Percentiles rank a stretch among this genome's conserved stretches.
Conservation (phyloP, 2,797 vertebrate genomes). For the Enteromius afrohamiltoni region DNA sequence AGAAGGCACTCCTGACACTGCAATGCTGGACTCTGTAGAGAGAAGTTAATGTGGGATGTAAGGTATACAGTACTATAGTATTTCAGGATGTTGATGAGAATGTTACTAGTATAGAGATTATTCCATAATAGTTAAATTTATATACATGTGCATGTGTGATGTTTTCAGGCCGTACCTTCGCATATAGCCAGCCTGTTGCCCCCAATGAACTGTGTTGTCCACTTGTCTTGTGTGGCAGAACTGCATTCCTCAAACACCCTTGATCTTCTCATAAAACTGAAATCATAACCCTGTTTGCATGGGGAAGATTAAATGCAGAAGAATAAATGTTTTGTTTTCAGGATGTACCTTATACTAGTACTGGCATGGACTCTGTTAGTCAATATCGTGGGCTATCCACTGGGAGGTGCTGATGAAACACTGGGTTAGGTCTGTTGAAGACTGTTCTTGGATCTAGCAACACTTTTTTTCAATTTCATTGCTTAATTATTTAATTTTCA, state of each 20-base stretch:
- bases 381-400: slow-evolving; percentile 15
- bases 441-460: background rate
- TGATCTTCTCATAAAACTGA: slow-evolving; percentile 72
- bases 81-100: background rate
- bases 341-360: background rate
- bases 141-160: background rate
- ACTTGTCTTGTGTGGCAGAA: slow-evolving; percentile 60
- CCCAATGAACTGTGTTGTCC: slow-evolving; percentile 72
- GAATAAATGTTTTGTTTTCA: background rate
- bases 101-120: background rate
- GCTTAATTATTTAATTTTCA: background rate
- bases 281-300: slow-evolving; percentile 77
- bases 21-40: slow-evolving; percentile 6
- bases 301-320: slow-evolving; percentile 2
- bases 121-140: background rate
- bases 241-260: slow-evolving; percentile 76
- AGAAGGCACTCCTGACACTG: slow-evolving; percentile 64
- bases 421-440: background rate
- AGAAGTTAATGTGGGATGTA: background rate
- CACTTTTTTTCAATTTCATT: background rate
- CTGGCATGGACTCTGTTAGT: background rate
- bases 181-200: slow-evolving; percentile 76
- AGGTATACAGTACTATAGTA: background rate
- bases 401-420: slow-evolving; percentile 35
- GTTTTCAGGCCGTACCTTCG: slow-evolving; percentile 65